phyloP scores from a whole-genome alignment of 2,888 invertebrate species.

The Neoascia interrupta region DNA sequence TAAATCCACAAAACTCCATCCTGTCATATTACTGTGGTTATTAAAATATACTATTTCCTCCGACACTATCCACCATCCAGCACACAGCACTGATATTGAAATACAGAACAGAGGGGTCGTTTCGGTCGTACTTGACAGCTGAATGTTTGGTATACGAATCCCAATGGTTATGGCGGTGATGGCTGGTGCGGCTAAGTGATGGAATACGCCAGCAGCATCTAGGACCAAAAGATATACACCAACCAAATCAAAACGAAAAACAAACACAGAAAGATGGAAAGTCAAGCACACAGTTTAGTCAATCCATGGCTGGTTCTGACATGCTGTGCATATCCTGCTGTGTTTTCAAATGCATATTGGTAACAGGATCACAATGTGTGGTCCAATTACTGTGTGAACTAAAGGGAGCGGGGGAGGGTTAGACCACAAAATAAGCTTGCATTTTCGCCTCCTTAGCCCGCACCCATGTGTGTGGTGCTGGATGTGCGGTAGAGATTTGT shows the following conservation, averaged over 20 bases:
- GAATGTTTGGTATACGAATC: background rate
- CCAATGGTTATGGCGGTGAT: background rate
- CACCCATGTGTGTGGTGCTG: background rate
- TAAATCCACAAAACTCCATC: background rate
- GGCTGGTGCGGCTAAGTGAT: background rate
- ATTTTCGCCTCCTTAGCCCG: too few species aligned
- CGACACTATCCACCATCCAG: too few species aligned
- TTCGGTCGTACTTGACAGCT: constrained; percentile 16
- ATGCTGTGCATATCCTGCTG: too few species aligned
- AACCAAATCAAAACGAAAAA: background rate
- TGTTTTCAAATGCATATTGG: too few species aligned
- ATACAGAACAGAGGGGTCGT: constrained; percentile 11
- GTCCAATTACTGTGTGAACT: constrained; percentile 21
- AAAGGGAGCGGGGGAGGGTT: too few species aligned
- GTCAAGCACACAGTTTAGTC: too few species aligned
- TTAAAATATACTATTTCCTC: constrained; percentile 15
- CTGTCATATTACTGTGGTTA: constrained; percentile 27
- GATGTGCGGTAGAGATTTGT: constrained; percentile 43
- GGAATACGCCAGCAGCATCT: background rate
- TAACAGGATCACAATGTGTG: constrained; percentile 11
- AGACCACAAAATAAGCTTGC: constrained; percentile 25
- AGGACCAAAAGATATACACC: background rate
- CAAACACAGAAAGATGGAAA: background rate
- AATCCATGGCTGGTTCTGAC: too few species aligned
- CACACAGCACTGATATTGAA: constrained; percentile 32